A percentile compares a stretch with the other conserved stretches of the same genome.
These are phyloP conservation scores for Andrena cerasifolii DNA, from an alignment of 1,140 invertebrate genomes.

Conservation along the genomic window DNA sequence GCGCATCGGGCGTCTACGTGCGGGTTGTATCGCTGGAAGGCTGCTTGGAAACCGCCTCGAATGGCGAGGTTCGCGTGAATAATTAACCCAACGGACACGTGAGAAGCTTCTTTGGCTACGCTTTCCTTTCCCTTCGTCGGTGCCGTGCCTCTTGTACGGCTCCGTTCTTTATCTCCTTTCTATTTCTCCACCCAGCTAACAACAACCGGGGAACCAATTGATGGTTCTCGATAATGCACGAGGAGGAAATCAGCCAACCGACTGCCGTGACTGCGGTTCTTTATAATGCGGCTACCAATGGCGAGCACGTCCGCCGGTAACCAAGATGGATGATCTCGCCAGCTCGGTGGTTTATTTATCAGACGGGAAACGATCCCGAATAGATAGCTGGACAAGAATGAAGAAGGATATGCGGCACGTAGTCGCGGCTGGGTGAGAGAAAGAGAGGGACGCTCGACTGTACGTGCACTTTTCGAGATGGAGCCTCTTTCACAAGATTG, in stretches of 20 bases:
- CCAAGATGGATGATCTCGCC: constrained; percentile 23
- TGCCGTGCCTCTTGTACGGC: not conserved
- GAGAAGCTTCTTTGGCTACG: not conserved
- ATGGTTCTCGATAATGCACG: constrained; percentile 57
- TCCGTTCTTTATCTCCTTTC: not conserved
- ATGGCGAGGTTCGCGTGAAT: constrained; percentile 53
- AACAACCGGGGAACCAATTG: constrained; percentile 35
- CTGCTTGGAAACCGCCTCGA: constrained; percentile 33
- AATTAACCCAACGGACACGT: constrained; percentile 43
- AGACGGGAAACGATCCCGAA: constrained; percentile 38
- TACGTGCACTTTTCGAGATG: constrained; percentile 32
- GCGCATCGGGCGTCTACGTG: not conserved
- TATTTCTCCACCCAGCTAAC: constrained; percentile 22
- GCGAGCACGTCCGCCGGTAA: constrained; percentile 29
- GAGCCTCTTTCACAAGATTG: constrained; percentile 49
- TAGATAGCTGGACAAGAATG: constrained; percentile 32
- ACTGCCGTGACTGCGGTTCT: constrained; percentile 51
- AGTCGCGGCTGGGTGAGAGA: not conserved
- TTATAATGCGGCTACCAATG: constrained; percentile 50
- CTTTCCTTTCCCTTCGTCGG: not conserved
- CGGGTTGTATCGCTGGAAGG: not conserved
- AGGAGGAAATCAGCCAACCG: constrained; percentile 12
- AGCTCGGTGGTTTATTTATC: constrained; percentile 51
- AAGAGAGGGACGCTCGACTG: not conserved
- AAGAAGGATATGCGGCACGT: constrained; percentile 25